These are phyloP conservation scores for Andrena cerasifolii DNA, from an alignment of 1,140 invertebrate species.

Conservation along the genomic window DNA sequence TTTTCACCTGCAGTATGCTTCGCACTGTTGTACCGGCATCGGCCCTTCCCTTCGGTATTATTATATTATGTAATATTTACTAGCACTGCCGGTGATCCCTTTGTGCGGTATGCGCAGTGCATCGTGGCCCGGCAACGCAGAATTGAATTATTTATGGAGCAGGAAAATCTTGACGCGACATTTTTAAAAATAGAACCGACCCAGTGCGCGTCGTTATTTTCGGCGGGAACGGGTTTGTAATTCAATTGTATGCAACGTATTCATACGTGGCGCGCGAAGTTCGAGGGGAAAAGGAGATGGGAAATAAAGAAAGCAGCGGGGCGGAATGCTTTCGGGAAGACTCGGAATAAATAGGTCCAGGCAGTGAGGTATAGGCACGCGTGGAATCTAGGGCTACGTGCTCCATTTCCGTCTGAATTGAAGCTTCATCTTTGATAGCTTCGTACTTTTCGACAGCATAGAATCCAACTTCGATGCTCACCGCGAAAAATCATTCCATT, in stretches of 20 bases:
- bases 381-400: slow-evolving; percentile 42
- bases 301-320: slow-evolving; percentile 39
- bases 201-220: slow-evolving; percentile 7
- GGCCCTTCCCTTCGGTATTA: too few species aligned
- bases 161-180: background rate
- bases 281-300: slow-evolving; percentile 40
- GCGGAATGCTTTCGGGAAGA: slow-evolving; percentile 24
- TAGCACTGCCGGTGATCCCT: too few species aligned
- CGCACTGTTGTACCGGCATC: too few species aligned
- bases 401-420: slow-evolving; percentile 44
- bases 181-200: slow-evolving; percentile 1
- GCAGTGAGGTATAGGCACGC: slow-evolving; percentile 27
- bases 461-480: slow-evolving; percentile 16
- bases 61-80: too few species aligned
- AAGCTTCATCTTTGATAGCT: slow-evolving; percentile 30
- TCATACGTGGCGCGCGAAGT: slow-evolving; percentile 38
- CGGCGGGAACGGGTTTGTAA: slow-evolving; percentile 9
- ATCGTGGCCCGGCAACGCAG: too few species aligned
- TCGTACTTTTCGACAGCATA: slow-evolving; percentile 17
- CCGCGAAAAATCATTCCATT: background rate
- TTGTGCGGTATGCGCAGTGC: too few species aligned
- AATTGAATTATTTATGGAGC: too few species aligned
- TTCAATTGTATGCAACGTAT: slow-evolving; percentile 28
- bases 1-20: too few species aligned
- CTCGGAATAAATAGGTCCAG: slow-evolving; percentile 30